These are phyloP conservation scores for Tethya wilhelma DNA, from an alignment of 37 sponge, comb jelly and placozoan genomes.

Conservation along the genomic window DNA sequence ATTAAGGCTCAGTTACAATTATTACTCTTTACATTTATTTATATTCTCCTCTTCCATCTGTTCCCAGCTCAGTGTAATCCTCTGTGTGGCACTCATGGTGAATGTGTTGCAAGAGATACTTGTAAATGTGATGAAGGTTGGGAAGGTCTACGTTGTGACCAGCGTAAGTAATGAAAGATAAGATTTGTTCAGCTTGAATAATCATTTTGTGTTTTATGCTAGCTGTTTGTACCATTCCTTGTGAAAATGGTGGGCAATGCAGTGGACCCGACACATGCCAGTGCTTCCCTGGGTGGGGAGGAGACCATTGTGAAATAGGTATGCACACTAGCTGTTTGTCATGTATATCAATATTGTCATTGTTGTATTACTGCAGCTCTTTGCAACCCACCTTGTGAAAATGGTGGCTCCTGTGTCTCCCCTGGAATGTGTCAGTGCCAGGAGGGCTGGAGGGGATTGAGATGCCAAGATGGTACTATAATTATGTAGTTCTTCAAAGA, in stretches of 20 bases:
- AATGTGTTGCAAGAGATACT: not conserved
- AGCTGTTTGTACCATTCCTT: no score
- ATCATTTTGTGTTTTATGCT: no score
- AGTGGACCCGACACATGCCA: not conserved
- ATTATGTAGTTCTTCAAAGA: no score
- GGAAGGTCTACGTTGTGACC: not conserved
- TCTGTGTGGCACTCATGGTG: no score
- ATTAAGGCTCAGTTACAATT: no score
- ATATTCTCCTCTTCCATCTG: no score
- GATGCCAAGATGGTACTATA: not conserved
- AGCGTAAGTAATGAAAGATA: not conserved
- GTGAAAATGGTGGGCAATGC: slow-evolving; percentile 8
- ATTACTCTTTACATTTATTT: not conserved
- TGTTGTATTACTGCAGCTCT: not conserved
- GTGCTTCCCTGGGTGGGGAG: not conserved
- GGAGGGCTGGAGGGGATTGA: not conserved
- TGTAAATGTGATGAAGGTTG: not conserved
- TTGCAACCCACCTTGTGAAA: not conserved
- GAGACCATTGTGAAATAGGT: not conserved
- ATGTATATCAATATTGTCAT: not conserved
- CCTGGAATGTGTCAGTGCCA: slow-evolving; percentile 4
- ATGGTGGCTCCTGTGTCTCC: not conserved
- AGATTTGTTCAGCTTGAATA: no score
- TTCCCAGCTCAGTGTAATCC: no score
- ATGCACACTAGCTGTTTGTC: no score